Conservation (phyloP, 2,797 vertebrate genomes). For the Smutsia gigantea region DNA sequence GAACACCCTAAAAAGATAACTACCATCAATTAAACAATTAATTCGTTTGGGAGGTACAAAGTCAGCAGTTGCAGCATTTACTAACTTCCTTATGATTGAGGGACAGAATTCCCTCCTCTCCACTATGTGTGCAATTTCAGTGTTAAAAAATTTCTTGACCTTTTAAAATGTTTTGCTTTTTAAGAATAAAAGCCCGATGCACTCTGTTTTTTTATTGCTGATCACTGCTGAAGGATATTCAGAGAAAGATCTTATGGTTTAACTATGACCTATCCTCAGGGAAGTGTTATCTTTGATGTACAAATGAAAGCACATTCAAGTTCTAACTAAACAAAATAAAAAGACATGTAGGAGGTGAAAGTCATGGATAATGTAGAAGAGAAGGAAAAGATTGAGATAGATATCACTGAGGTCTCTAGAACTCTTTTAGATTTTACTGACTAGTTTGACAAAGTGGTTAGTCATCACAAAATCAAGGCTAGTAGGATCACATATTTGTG, state of each 20-base stretch:
- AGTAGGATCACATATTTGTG: background rate
- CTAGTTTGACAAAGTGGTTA: slow-evolving; percentile 17
- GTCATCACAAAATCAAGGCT: background rate
- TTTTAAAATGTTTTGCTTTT: slow-evolving; percentile 48
- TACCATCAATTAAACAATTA: background rate
- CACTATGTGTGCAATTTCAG: background rate
- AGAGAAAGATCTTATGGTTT: slow-evolving; percentile 24
- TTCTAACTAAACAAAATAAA: slow-evolving; percentile 59
- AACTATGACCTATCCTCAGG: background rate
- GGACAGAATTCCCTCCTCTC: background rate
- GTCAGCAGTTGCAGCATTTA: background rate
- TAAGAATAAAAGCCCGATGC: background rate
- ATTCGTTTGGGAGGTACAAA: background rate
- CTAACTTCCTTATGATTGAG: background rate
- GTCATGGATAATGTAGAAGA: background rate
- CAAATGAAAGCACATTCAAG: slow-evolving; percentile 22
- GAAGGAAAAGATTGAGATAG: background rate
- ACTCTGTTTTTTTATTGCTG: slow-evolving; percentile 53
- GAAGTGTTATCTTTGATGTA: slow-evolving; percentile 49
- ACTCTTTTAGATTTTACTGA: slow-evolving; percentile 31
- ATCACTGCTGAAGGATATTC: background rate
- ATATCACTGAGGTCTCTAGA: background rate
- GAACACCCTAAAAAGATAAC: background rate
- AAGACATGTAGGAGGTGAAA: slow-evolving; percentile 32
- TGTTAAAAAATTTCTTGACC: background rate